Evolutionary conservation across 2,888 invertebrate genomes (phyloP), one percentile per base, ranked within the genome.

Genomic region (Mylabris sibirica): DNA sequence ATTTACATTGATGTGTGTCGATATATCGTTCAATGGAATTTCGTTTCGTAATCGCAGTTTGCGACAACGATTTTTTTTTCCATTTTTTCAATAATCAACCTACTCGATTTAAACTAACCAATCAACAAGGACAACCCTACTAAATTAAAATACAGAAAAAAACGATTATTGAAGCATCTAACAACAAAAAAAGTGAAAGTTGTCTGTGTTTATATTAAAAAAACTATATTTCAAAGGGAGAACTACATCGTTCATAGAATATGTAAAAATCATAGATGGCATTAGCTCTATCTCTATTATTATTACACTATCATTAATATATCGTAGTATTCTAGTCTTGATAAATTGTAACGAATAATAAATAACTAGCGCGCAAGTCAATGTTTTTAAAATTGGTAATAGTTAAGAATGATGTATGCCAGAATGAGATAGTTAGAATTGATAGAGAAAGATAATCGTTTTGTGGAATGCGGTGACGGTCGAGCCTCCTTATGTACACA

Each of bases 381-480:
- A 75, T 72, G 74, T 76, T 76, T 76, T 76, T 71, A 67, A 71
- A 49, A 69, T 70, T 72, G 70, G 53, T 75, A 76, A 69, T 76
- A 76, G 65, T 69, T 17, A 63, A 72, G 76, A 73, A 74, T 75
- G 74, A 68, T 76, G 75, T 75, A 75, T 75, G 76, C 65, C 60
- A 68, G 71, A 75, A 69, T 62, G 75, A 76, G 75, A 72, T 53
- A 63, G 59, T 53, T 59, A 30, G 62, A 53, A 62, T 64, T 30
- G 63, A 41, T 70, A 44, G 69, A 78, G 68, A 71, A 75, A 75
- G 75, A 76, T 63, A 74, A 65, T 65, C 72, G 67, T 74, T 67
- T 73, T 67, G 68, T 67, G 79, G 79, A 79, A 79, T 79, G 79
- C 79, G 78, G 79, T 79, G 79, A 78, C 77, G 79, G 79, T 79